Base-by-base conservation (phyloP, 35 echinoderm and acorn worm species). In the Lytechinus pictus region DNA sequence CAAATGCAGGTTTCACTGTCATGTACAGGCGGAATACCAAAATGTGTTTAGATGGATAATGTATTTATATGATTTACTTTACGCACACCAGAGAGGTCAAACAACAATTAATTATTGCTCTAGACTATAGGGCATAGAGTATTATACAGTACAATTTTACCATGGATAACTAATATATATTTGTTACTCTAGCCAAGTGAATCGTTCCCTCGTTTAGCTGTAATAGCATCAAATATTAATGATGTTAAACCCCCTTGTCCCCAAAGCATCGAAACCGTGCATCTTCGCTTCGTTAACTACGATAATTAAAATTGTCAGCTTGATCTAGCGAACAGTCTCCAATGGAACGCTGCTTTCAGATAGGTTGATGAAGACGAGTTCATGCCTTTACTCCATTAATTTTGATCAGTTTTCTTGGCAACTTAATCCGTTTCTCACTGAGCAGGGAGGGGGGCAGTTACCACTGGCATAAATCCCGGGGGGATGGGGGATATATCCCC, bases 251-350 rank as follows among this genome's bases (percentile, higher is more conserved):
- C 88, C 33, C 88, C 88, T 52, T 52, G 52, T 54, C 88, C 11
- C 88, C 88, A 12, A 54, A 54, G 88, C 52, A 90, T 33, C 29
- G 28, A 90, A 54, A 90, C 88, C 88, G 21, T 79, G 14, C n/a
- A 54, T 90, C 88, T 29, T 90, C 88, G 88, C 29, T 90, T 90
- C 88, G 88, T 90, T 90, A 90, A 28, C 29, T 33, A 14, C 52
- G 24, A 90, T 90, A 54, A 90, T 90, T 90, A 90, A 90, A 90
- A 90, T 54, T 54, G 88, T 90, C 88, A 54, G 88, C 88, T 54
- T 90, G 88, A 90, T 19, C 12, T 19, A 79, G 16, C 5, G 19
- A 72, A 3, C 61, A 72, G 61, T 21, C 61, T 71, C 61, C 2
- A 71, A 71, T 71, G 19, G 56, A 58, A 10, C 56, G 9, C 9